These are phyloP conservation scores for Phyllostomus hastatus DNA, from an alignment of 2,113 vertebrate species.

Conservation along the genomic window DNA sequence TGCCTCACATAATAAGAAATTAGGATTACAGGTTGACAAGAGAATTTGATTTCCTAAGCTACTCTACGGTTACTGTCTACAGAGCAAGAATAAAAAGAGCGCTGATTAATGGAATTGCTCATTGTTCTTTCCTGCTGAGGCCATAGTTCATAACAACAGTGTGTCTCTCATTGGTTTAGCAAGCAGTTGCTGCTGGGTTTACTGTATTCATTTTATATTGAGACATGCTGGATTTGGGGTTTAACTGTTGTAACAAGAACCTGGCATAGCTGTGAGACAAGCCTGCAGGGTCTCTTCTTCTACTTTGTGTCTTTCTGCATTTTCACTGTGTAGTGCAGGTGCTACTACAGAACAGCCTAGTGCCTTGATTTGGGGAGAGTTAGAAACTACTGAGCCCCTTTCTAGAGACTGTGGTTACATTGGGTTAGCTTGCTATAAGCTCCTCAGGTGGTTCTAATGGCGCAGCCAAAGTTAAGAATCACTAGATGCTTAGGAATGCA, in stretches of 20 bases:
- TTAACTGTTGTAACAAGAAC: neutral
- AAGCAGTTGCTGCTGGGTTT: neutral
- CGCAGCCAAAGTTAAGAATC: neutral
- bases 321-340: neutral
- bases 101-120: conserved; percentile 11
- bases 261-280: neutral
- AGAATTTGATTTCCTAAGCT: neutral
- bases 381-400: neutral
- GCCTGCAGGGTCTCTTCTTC: neutral
- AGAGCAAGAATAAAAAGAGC: neutral
- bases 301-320: neutral
- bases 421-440: neutral
- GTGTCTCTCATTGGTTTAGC: neutral
- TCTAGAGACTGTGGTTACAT: neutral
- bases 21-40: neutral
- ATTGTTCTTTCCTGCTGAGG: conserved; percentile 14
- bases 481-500: neutral
- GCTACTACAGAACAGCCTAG: neutral
- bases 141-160: neutral
- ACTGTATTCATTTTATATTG: neutral
- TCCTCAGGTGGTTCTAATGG: neutral
- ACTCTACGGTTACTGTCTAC: neutral
- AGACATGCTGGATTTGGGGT: neutral
- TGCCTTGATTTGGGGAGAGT: neutral
- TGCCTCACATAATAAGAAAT: neutral